These are phyloP conservation scores for Cyphomyrmex costatus DNA, from an alignment of 1,140 invertebrate genomes.

Conservation along the genomic window DNA sequence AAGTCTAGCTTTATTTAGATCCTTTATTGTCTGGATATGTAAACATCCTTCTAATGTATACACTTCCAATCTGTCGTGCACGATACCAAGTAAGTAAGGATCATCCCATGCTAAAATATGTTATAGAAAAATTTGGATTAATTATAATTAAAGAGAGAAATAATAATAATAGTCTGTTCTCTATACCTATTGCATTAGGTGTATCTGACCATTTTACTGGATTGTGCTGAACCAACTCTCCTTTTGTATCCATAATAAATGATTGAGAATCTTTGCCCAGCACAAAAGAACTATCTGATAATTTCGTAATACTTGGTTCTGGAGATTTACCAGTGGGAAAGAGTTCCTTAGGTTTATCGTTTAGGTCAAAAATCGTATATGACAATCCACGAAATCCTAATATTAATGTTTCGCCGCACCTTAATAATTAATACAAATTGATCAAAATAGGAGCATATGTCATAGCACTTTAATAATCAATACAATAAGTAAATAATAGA, in stretches of 20 bases:
- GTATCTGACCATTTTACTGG: slow-evolving; percentile 94
- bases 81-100: slow-evolving; percentile 95
- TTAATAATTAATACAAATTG: slow-evolving; percentile 51
- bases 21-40: slow-evolving; percentile 87
- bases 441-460: background rate
- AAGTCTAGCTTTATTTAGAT: slow-evolving; percentile 91
- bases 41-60: slow-evolving; percentile 91
- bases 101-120: slow-evolving; percentile 93
- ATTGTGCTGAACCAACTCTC: slow-evolving; percentile 90
- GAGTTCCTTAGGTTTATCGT: slow-evolving; percentile 91
- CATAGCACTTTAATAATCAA: no score
- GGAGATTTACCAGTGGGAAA: slow-evolving; percentile 94
- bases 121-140: slow-evolving; percentile 2
- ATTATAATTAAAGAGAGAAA: background rate
- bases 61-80: slow-evolving; percentile 94
- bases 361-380: slow-evolving; percentile 83
- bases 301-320: slow-evolving; percentile 93
- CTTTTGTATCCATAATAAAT: slow-evolving; percentile 92
- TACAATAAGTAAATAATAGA: no score
- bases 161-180: slow-evolving; percentile 72
- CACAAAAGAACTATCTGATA: slow-evolving; percentile 92
- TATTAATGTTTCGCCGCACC: slow-evolving; percentile 84
- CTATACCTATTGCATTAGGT: slow-evolving; percentile 90
- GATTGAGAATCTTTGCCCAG: slow-evolving; percentile 94
- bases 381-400: slow-evolving; percentile 85